A percentile compares a stretch with the other conserved stretches of the same genome.
Evolutionary conservation across 1,140 invertebrate species (phyloP).

Genomic region (Drosophila gunungcola): DNA sequence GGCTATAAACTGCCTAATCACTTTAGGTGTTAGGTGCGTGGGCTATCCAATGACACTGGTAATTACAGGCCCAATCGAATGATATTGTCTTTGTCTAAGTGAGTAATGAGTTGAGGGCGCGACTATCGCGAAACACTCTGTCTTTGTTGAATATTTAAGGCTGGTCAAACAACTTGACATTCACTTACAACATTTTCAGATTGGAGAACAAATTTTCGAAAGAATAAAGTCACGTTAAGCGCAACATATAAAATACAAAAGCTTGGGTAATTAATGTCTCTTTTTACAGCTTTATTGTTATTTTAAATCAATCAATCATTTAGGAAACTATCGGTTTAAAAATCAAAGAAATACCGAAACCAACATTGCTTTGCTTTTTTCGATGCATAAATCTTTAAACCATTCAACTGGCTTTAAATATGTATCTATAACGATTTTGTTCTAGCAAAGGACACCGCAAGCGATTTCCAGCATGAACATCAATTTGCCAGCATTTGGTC

Average conservation of each 20-base stretch:
- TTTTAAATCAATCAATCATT: not conserved
- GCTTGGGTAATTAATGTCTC: too few species aligned
- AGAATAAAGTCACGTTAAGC: not conserved
- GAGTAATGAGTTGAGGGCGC: conserved; percentile 37
- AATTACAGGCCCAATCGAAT: conserved; percentile 44
- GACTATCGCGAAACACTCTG: conserved; percentile 12
- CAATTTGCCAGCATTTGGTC: conserved; percentile 52
- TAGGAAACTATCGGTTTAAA: not conserved
- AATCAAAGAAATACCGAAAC: too few species aligned
- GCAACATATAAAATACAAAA: too few species aligned
- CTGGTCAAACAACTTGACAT: not conserved
- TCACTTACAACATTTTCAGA: not conserved
- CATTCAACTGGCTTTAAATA: conserved; percentile 10
- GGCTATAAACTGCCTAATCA: conserved; percentile 62
- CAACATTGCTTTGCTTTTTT: not conserved
- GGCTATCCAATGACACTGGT: conserved; percentile 54
- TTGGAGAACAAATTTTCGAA: not conserved
- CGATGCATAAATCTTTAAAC: not conserved
- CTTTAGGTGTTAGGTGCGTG: conserved; percentile 41
- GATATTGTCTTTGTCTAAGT: conserved; percentile 38
- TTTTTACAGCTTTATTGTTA: too few species aligned
- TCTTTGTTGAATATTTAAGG: conserved; percentile 33
- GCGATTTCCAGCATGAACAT: conserved; percentile 36
- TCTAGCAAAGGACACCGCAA: conserved; percentile 1
- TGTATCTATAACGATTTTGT: conserved; percentile 1